Evolutionary conservation across 2,113 vertebrate species (phyloP).

Genomic region (Pedetes capensis): DNA sequence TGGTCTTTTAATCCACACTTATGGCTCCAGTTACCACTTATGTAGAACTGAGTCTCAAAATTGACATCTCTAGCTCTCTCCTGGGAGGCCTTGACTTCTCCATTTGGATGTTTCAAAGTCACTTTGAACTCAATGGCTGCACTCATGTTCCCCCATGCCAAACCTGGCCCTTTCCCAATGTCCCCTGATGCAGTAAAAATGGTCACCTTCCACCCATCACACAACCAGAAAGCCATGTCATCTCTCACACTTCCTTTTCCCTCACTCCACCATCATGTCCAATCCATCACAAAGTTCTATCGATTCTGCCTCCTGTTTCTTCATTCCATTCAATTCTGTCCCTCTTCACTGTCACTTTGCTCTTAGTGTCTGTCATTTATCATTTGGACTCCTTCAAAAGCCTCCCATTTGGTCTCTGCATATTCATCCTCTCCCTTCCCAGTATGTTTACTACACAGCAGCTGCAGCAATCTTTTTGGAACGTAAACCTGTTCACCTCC

Average conservation of each 20-base stretch:
- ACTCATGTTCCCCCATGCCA: background rate
- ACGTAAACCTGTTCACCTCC: background rate
- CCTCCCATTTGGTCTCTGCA: background rate
- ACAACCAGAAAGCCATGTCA: background rate
- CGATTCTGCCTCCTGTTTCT: background rate
- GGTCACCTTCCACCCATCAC: background rate
- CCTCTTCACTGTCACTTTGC: background rate
- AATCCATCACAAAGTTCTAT: background rate
- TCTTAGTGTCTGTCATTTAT: background rate
- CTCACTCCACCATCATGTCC: background rate
- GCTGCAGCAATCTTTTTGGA: background rate
- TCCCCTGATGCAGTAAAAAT: background rate
- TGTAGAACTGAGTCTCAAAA: background rate
- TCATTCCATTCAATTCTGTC: background rate
- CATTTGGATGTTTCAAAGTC: background rate
- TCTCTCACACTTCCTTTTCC: background rate
- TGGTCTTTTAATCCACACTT: background rate
- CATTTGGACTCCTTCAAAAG: background rate
- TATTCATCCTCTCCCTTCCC: background rate
- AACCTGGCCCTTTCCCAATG: background rate
- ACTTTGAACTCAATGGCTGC: background rate
- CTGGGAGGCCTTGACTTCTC: background rate
- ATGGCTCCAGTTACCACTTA: no score
- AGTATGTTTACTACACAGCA: background rate
- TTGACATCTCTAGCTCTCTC: no score